Evolutionary conservation across 1,140 invertebrate genomes (phyloP).

Genomic region (Chelonus insularis): DNA sequence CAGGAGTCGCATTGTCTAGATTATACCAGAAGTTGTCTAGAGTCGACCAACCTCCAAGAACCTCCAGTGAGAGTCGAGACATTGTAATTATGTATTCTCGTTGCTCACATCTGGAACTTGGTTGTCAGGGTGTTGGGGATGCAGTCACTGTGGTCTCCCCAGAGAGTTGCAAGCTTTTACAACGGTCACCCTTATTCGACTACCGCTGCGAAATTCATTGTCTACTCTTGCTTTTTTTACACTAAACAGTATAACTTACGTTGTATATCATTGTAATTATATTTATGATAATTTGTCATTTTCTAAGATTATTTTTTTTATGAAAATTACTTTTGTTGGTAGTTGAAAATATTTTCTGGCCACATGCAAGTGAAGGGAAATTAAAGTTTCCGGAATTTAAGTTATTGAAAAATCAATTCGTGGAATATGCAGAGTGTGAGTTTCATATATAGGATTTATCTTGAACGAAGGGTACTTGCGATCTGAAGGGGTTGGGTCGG

Average conservation of each 20-base stretch:
- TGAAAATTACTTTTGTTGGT: no score
- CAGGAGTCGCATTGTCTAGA: conserved; percentile 34
- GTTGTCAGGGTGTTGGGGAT: conserved; percentile 11
- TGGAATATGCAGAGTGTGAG: not conserved
- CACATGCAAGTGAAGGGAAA: no score
- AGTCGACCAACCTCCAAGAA: conserved; percentile 30
- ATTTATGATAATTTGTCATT: no score
- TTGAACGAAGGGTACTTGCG: conserved; percentile 15
- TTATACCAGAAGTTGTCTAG: conserved; percentile 34
- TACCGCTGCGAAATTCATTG: not conserved
- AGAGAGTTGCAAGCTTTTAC: conserved; percentile 16
- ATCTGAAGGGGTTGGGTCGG: conserved; percentile 2
- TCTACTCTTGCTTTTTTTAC: no score
- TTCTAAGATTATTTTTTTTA: no score
- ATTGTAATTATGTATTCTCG: conserved; percentile 41
- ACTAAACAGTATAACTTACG: no score
- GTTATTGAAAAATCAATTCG: not conserved
- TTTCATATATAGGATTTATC: conserved; percentile 16
- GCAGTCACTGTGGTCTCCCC: conserved; percentile 10
- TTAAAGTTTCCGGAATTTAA: no score
- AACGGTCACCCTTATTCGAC: conserved; percentile 21
- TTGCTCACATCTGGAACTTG: conserved; percentile 36
- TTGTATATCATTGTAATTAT: no score
- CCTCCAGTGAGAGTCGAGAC: conserved; percentile 34
- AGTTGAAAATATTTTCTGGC: no score